A percentile compares a stretch with the other conserved stretches of the same genome.
Evolutionary conservation across 2,888 invertebrate species (phyloP).

Genomic region (Eucera pruinosa): DNA sequence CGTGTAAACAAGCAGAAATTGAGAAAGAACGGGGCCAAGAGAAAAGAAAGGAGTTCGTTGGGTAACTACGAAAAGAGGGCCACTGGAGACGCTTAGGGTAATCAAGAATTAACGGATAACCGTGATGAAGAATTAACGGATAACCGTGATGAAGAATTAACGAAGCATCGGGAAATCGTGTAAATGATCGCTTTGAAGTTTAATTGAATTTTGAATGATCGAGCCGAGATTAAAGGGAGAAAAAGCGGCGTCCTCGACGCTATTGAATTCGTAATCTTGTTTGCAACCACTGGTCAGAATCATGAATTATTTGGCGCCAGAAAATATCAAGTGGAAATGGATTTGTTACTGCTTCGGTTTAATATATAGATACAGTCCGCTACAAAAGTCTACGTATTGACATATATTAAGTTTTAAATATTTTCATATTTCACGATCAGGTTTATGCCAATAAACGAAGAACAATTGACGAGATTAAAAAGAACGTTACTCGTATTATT

Average conservation of each 20-base stretch:
- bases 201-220: constrained; percentile 42
- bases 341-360: neutral
- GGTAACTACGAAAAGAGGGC: neutral
- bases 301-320: neutral
- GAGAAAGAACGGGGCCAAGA: neutral
- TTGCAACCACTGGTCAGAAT: neutral
- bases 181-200: constrained; percentile 38
- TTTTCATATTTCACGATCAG: no score
- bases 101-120: constrained; percentile 47
- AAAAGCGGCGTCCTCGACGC: neutral
- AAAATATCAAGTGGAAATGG: neutral
- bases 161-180: constrained; percentile 18
- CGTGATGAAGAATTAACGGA: constrained; percentile 18
- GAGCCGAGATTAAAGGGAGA: neutral
- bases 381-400: no score
- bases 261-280: constrained; percentile 16
- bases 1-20: constrained; percentile 46
- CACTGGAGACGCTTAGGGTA: constrained; percentile 12
- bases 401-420: no score
- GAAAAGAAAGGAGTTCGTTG: constrained; percentile 3
- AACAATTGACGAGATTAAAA: no score
- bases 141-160: constrained; percentile 18
- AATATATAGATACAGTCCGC: no score
- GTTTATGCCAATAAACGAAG: no score
- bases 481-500: no score